These are phyloP conservation scores for Rhinopomastus cyanomelas DNA, from an alignment of 2,113 vertebrate species.

Conservation along the genomic window DNA sequence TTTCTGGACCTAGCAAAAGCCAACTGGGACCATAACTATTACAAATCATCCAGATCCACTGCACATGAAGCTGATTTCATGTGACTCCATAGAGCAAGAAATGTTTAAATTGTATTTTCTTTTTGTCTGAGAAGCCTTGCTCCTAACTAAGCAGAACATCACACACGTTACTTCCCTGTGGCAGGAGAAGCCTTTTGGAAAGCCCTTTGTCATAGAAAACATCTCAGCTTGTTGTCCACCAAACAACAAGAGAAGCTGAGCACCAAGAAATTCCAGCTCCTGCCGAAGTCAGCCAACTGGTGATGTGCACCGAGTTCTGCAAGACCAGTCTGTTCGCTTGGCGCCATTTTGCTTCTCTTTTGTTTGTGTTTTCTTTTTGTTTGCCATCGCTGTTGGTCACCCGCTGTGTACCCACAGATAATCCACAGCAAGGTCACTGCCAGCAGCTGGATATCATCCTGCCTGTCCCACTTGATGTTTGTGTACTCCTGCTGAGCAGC, in stretches of 20 bases:
- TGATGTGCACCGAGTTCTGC: neutral
- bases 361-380: neutral
- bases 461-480: accelerated
- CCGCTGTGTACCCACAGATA: neutral
- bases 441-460: neutral
- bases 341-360: neutral
- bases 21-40: neutral
- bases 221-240: neutral
- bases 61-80: neutral
- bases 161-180: neutral
- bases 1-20: conserved; percentile 6
- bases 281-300: neutral
- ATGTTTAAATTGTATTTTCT: neutral
- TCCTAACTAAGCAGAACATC: neutral
- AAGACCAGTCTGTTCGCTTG: neutral
- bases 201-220: neutral
- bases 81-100: neutral
- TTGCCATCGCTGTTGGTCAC: neutral
- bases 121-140: neutral
- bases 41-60: neutral
- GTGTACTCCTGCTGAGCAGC: neutral
- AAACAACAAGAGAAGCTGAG: neutral
- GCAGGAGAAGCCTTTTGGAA: neutral
- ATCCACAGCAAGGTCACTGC: neutral
- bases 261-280: neutral